Evolutionary conservation across 2,888 invertebrate species (phyloP).

Genomic region (Eudemis profundana): DNA sequence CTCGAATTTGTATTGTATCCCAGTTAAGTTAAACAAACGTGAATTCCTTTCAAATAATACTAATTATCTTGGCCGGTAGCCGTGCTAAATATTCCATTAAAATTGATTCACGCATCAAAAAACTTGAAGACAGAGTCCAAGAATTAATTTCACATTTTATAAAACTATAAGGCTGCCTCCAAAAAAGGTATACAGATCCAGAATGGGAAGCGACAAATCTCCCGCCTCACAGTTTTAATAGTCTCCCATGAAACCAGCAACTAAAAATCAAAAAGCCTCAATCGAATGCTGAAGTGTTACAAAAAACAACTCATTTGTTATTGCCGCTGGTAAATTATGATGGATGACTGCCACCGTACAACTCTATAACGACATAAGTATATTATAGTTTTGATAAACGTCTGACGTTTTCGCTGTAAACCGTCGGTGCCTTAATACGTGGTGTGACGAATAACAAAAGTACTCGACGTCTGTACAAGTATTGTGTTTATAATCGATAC

Average conservation of each 20-base stretch:
- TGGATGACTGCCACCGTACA: conserved; percentile 56
- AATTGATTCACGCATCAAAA: too few relatives aligned
- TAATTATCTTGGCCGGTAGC: too few relatives aligned
- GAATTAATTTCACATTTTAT: too few relatives aligned
- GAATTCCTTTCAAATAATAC: too few relatives aligned
- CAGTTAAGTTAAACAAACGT: too few relatives aligned
- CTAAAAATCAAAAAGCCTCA: conserved; percentile 53
- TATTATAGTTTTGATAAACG: background rate
- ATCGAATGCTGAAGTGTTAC: conserved; percentile 55
- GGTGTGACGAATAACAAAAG: conserved; percentile 33
- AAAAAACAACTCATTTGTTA: conserved; percentile 68
- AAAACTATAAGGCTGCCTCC: background rate
- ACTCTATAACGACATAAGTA: conserved; percentile 12
- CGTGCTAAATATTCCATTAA: too few relatives aligned
- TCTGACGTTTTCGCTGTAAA: background rate
- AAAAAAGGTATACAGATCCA: background rate
- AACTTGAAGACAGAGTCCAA: too few relatives aligned
- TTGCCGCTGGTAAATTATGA: conserved; percentile 67
- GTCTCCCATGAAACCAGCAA: conserved; percentile 7
- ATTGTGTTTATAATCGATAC: conserved; percentile 43
- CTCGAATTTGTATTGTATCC: too few relatives aligned
- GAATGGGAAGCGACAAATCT: conserved; percentile 1
- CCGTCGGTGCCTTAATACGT: background rate
- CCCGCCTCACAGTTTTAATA: background rate
- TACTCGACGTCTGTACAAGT: conserved; percentile 38